A percentile compares a stretch with the other conserved stretches of the same genome.
Conservation (phyloP, 2,113 vertebrate species). For the Columba janthina region DNA sequence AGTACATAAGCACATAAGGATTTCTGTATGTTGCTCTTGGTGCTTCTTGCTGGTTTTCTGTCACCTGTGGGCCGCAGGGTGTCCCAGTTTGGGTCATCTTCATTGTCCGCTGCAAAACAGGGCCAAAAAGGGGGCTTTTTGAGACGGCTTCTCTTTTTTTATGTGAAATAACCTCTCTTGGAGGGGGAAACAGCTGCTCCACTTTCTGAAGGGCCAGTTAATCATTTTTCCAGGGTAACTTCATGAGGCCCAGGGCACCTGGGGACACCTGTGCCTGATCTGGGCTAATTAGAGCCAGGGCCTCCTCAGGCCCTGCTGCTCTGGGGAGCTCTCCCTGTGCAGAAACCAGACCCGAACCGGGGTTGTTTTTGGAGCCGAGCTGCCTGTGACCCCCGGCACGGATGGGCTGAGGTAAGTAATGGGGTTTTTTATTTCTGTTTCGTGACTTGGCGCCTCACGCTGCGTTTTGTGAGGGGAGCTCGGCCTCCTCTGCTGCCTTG, state of each 20-base stretch:
- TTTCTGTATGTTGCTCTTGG: neutral
- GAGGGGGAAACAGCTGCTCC: neutral
- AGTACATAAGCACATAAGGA: accelerated
- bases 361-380: neutral
- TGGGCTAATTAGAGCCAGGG: no score
- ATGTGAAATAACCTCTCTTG: neutral
- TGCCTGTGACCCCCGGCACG: neutral
- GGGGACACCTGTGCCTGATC: accelerated
- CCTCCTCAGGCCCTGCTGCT: no score
- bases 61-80: neutral
- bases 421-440: accelerated
- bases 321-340: no score
- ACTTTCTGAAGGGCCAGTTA: accelerated
- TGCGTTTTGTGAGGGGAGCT: accelerated
- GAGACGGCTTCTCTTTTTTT: accelerated
- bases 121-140: neutral
- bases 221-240: accelerated
- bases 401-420: neutral
- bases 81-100: neutral
- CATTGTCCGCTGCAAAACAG: neutral
- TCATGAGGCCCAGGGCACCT: accelerated
- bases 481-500: accelerated
- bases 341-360: accelerated
- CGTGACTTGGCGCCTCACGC: accelerated
- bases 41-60: neutral